A percentile compares a stretch with the other conserved stretches of the same genome.
phyloP scores from a whole-genome alignment of 1,140 invertebrate genomes.

The Drosophila baimaii region DNA sequence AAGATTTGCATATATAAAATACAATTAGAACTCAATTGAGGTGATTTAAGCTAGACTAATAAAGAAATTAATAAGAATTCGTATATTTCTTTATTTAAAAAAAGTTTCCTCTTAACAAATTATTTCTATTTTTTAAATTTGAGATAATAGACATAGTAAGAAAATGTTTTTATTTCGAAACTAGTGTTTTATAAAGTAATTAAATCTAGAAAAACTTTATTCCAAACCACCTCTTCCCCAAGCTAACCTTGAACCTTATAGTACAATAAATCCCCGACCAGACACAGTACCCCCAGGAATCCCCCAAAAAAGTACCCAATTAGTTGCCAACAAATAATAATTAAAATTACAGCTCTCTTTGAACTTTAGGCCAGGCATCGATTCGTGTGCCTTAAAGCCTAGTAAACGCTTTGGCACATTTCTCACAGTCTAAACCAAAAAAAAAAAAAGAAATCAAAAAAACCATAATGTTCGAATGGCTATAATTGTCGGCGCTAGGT shows the following conservation, averaged over 20 bases:
- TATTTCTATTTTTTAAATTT: too few species aligned
- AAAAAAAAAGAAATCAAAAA: too few species aligned
- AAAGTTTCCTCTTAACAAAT: too few species aligned
- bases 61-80: too few species aligned
- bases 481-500: slow-evolving; percentile 29
- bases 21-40: background rate
- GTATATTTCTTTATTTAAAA: too few species aligned
- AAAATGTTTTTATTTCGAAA: too few species aligned
- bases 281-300: background rate
- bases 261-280: background rate
- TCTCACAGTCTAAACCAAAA: slow-evolving; percentile 10
- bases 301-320: background rate
- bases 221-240: too few species aligned
- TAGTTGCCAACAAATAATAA: slow-evolving; percentile 4
- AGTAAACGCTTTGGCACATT: slow-evolving; percentile 32
- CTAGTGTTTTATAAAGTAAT: background rate
- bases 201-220: background rate
- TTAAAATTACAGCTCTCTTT: slow-evolving; percentile 6
- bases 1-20: background rate
- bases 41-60: too few species aligned
- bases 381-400: slow-evolving; percentile 9
- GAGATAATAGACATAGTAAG: too few species aligned
- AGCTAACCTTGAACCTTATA: background rate
- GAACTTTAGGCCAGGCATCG: slow-evolving; percentile 13
- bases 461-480: slow-evolving; percentile 23